phyloP scores from a whole-genome alignment of 2,888 invertebrate species.

The Axea sp. region DNA sequence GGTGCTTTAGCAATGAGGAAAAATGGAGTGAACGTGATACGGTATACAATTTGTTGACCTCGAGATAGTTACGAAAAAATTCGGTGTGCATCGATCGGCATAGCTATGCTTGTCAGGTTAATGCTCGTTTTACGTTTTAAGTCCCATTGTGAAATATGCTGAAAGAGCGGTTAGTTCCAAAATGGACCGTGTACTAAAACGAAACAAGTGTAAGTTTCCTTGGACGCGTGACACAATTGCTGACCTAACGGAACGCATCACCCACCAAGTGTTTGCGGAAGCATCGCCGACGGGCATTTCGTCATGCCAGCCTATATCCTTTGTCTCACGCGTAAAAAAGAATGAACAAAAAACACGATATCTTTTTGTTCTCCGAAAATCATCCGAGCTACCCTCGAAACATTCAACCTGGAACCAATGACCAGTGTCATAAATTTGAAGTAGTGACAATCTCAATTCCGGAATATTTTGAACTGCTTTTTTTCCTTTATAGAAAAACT shows the following conservation, averaged over 20 bases:
- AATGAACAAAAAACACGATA: conserved; percentile 58
- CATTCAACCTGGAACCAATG: conserved; percentile 56
- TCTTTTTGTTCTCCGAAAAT: conserved; percentile 45
- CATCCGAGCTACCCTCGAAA: conserved; percentile 39
- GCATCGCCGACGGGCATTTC: conserved; percentile 66
- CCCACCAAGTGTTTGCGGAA: conserved; percentile 76
- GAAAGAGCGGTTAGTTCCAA: conserved; percentile 7
- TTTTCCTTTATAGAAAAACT: conserved; percentile 42
- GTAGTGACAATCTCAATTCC: conserved; percentile 26
- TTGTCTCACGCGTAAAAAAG: conserved; percentile 63
- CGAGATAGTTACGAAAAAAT: conserved; percentile 55
- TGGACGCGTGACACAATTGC: conserved; percentile 65
- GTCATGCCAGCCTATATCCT: conserved; percentile 70
- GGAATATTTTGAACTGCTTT: conserved; percentile 40
- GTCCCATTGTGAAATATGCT: conserved; percentile 37
- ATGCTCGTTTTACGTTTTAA: conserved; percentile 35
- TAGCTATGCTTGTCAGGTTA: conserved; percentile 42
- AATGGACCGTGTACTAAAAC: conserved; percentile 39
- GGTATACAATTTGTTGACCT: conserved; percentile 64
- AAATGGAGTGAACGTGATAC: conserved; percentile 67
- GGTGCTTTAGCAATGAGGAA: conserved; percentile 54
- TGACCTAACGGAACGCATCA: conserved; percentile 73
- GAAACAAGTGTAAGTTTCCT: conserved; percentile 56
- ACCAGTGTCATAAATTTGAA: conserved; percentile 51
- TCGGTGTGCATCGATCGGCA: conserved; percentile 49